Percentiles rank a stretch among this genome's conserved stretches.
Conservation (phyloP, 1,140 invertebrate species). For the Catajapyx aquilonaris region DNA sequence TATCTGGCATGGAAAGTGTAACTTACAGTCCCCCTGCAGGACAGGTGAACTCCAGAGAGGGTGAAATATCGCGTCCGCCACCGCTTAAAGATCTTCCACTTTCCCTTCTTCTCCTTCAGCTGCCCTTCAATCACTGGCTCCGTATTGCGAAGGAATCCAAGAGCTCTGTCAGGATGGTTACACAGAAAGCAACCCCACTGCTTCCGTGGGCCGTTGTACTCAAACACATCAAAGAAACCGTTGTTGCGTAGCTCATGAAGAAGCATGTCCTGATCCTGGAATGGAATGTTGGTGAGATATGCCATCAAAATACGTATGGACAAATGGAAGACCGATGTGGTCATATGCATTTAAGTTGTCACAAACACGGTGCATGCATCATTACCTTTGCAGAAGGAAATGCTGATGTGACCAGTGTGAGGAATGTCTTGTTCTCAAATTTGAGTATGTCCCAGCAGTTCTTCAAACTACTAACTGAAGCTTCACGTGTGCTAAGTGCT, state of each 20-base stretch:
- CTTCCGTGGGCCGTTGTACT: constrained; percentile 35
- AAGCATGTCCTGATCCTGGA: constrained; percentile 59
- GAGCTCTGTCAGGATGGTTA: constrained; percentile 70
- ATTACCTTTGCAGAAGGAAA: constrained; percentile 66
- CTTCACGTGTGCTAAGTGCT: constrained; percentile 62
- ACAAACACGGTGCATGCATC: no score
- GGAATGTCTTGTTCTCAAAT: constrained; percentile 69
- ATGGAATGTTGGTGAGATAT: constrained; percentile 4
- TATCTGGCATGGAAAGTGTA: neutral
- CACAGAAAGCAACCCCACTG: constrained; percentile 77
- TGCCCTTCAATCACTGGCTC: constrained; percentile 70
- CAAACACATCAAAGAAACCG: constrained; percentile 83
- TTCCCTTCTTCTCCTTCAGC: constrained; percentile 84
- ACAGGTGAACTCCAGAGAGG: constrained; percentile 69
- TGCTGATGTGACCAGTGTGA: constrained; percentile 74
- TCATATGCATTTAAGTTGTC: no score
- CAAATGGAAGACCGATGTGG: neutral
- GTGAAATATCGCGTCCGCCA: constrained; percentile 89
- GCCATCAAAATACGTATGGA: neutral
- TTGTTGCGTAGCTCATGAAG: constrained; percentile 65
- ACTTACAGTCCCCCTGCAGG: constrained; percentile 65
- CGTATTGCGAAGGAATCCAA: constrained; percentile 50
- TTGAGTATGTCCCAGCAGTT: constrained; percentile 85
- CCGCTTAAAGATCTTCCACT: constrained; percentile 70
- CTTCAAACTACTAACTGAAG: constrained; percentile 60